Percentiles rank a stretch among this genome's conserved stretches.
Evolutionary conservation across 2,113 vertebrate species (phyloP).

Genomic region (Physeter macrocephalus): DNA sequence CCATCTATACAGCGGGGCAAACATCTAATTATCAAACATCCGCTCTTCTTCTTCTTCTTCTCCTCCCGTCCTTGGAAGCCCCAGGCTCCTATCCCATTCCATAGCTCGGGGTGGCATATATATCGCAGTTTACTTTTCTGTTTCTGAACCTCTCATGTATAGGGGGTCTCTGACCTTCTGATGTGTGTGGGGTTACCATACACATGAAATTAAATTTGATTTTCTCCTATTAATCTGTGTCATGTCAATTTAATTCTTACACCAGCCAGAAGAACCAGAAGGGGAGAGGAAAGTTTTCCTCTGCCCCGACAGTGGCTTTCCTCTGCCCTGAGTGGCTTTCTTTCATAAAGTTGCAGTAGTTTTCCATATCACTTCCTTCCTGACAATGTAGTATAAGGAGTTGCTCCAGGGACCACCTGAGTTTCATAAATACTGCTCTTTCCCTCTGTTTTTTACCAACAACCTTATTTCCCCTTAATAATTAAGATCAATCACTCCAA

Average conservation of each 20-base stretch:
- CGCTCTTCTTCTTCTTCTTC: accelerated
- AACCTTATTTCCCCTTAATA: not conserved
- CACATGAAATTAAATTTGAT: not conserved
- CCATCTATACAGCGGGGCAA: not conserved
- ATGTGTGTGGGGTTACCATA: not conserved
- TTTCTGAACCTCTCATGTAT: not conserved
- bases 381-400: not conserved
- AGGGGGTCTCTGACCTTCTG: not conserved
- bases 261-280: not conserved
- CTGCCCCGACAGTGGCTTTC: not conserved
- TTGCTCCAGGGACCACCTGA: not conserved
- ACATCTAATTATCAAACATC: not conserved
- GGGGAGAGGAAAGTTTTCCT: not conserved
- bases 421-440: not conserved
- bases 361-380: not conserved
- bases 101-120: not conserved
- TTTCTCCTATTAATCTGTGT: not conserved
- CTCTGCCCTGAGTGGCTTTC: not conserved
- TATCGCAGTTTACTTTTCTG: not conserved
- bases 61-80: not conserved
- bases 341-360: not conserved
- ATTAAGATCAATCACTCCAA: not conserved
- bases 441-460: not conserved
- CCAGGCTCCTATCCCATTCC: not conserved
- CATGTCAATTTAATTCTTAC: not conserved